Evolutionary conservation across 92 coral and sea anemone genomes (phyloP), one percentile per base, ranked within the genome.

Genomic region (Micromussa lordhowensis): DNA sequence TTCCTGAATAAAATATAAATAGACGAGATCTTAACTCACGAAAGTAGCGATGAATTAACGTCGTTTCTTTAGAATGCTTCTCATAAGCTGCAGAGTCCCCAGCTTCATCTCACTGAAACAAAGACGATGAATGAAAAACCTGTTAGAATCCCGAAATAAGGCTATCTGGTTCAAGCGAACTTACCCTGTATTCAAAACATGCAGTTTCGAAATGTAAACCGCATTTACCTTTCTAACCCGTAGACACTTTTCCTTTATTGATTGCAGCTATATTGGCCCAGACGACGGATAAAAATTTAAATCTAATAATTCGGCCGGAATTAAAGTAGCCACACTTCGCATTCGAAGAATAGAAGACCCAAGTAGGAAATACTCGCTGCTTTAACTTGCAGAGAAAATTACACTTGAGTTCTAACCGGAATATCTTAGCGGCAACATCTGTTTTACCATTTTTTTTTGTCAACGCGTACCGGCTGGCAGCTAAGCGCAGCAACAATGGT

Each of bases 341-440:
- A 55, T 32, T 66, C 75, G 34, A 49, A 31, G 38, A 83, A 32
- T 24, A 30, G 44, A 12, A 30, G 32, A 34, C 69, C 17, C 61
- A 34, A 51, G 31, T 21, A 61, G 30, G 38, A 61, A n/a, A 72
- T 30, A 19, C 32, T 28, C 86, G 12, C 38, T 44, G 14, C 40
- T 71, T 83, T 19, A 51, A 14, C 69, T 19, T 83, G 29, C 77
- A 26, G 58, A 44, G 40, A 82, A 29, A 26, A 66, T 71, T 71
- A 31, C 76, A 71, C 76, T 71, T 71, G 76, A 71, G 76, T 36
- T 38, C 78, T 73, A 73, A 73, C 78, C 44, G 49, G 78, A 73
- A 73, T 38, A 73, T 2, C 17, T 35, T 18, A 24, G 15, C 51
- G 53, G 21, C 22, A 40, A 73, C 80, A 83, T 69, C 86, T 70